phyloP scores from a whole-genome alignment of 2,888 invertebrate genomes.

The Pycnomerus fuliginosus region DNA sequence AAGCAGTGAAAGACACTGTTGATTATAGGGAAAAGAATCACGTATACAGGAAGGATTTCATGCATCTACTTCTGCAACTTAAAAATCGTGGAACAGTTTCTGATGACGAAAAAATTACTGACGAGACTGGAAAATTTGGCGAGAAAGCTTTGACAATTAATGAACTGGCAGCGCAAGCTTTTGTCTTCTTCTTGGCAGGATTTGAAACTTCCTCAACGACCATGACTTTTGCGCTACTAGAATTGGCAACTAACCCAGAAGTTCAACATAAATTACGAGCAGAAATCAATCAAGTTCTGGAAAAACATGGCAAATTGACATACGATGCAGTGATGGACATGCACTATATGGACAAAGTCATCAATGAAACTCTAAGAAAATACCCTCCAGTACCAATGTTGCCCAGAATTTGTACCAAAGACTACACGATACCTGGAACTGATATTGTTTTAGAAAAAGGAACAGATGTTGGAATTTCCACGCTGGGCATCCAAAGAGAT shows the following conservation, averaged over 20 bases:
- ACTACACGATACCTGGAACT: slow-evolving; percentile 40
- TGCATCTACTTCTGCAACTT: slow-evolving; percentile 56
- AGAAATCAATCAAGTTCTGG: slow-evolving; percentile 10
- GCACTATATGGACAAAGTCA: slow-evolving; percentile 47
- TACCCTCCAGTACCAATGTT: slow-evolving; percentile 41
- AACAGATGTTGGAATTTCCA: slow-evolving; percentile 40
- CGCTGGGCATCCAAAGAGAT: slow-evolving; percentile 27
- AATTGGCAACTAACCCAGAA: slow-evolving; percentile 12
- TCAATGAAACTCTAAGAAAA: slow-evolving; percentile 47
- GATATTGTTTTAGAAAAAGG: slow-evolving; percentile 42
- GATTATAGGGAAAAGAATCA: slow-evolving; percentile 52
- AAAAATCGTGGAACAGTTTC: slow-evolving; percentile 45
- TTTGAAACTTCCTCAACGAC: slow-evolving; percentile 20
- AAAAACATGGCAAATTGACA: slow-evolving; percentile 7
- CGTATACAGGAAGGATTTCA: slow-evolving; percentile 55
- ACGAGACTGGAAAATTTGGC: not conserved
- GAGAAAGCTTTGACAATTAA: slow-evolving; percentile 9
- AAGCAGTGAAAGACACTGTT: slow-evolving; percentile 49
- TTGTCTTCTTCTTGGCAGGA: slow-evolving; percentile 29
- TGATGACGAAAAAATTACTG: slow-evolving; percentile 21
- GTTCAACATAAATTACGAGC: slow-evolving; percentile 11
- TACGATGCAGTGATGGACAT: slow-evolving; percentile 13
- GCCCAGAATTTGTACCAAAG: slow-evolving; percentile 29
- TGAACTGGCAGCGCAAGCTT: slow-evolving; percentile 22
- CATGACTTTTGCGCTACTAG: slow-evolving; percentile 16